Evolutionary conservation across 2,888 invertebrate genomes (phyloP).

Genomic region (Leptogaster cylindrica): DNA sequence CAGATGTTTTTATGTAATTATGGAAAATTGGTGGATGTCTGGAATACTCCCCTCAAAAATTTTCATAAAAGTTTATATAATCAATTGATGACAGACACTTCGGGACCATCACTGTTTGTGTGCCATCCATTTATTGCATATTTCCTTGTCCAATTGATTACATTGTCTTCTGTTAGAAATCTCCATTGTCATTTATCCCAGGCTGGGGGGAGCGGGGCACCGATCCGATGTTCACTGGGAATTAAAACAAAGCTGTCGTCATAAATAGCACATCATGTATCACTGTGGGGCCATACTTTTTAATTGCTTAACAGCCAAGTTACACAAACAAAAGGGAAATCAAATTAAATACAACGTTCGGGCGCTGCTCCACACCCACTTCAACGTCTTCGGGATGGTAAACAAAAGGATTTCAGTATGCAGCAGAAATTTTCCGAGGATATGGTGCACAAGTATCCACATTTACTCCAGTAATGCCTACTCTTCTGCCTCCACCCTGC

Average conservation of each 20-base stretch:
- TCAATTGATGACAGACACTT: conserved; percentile 7
- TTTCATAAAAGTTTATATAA: neutral
- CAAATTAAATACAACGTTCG: conserved; percentile 37
- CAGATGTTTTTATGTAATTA: conserved; percentile 37
- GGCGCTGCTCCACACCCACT: neutral
- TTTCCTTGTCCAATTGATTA: no score
- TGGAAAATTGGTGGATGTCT: conserved; percentile 19
- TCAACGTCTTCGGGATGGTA: conserved; percentile 15
- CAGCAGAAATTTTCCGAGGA: conserved; percentile 1
- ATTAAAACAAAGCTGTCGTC: conserved; percentile 38
- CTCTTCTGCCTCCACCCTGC: neutral
- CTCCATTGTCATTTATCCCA: no score
- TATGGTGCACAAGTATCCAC: no score
- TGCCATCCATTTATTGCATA: no score
- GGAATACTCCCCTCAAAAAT: neutral
- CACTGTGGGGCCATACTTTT: conserved; percentile 50
- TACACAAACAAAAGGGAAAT: conserved; percentile 50
- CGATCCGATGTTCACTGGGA: no score
- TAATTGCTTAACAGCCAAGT: conserved; percentile 61
- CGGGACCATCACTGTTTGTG: no score
- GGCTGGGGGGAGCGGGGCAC: conserved; percentile 1
- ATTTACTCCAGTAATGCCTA: no score
- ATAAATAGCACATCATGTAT: conserved; percentile 39
- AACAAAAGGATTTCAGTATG: conserved; percentile 19
- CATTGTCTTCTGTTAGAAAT: no score